phyloP scores from a whole-genome alignment of 1,140 invertebrate genomes.

The Cotesia glomerata region DNA sequence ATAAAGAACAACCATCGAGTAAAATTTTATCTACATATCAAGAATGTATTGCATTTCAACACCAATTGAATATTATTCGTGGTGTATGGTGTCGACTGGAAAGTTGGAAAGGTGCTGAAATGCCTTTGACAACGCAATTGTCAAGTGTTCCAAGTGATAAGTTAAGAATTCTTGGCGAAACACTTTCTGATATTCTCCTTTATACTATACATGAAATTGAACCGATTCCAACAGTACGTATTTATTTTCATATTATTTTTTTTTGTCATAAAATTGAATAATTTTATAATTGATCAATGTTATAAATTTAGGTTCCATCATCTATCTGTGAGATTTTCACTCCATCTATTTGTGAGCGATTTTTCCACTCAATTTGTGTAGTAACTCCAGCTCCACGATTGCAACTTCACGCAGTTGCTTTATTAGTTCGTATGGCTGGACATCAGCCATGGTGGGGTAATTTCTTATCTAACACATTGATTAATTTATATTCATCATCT shows the following conservation, averaged over 20 bases:
- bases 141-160: conserved; percentile 76
- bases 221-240: conserved; percentile 58
- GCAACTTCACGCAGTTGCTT: conserved; percentile 75
- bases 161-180: conserved; percentile 78
- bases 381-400: conserved; percentile 66
- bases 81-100: conserved; percentile 76
- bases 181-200: conserved; percentile 78
- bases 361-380: conserved; percentile 74
- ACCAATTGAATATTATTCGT: conserved; percentile 78
- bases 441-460: conserved; percentile 87
- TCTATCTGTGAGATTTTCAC: conserved; percentile 67
- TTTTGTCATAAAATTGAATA: not conserved
- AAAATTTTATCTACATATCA: conserved; percentile 82
- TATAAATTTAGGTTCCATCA: conserved; percentile 52
- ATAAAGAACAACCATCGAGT: conserved; percentile 68
- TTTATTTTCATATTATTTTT: conserved; percentile 29
- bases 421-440: conserved; percentile 81
- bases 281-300: not conserved
- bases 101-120: conserved; percentile 57
- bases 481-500: conserved; percentile 78
- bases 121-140: conserved; percentile 60
- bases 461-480: conserved; percentile 82
- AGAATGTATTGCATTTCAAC: conserved; percentile 81
- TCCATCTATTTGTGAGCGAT: conserved; percentile 68
- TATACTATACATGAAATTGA: conserved; percentile 70